Base-by-base conservation (phyloP, 2,797 vertebrate species). In the Phrynocephalus vlangalii region DNA sequence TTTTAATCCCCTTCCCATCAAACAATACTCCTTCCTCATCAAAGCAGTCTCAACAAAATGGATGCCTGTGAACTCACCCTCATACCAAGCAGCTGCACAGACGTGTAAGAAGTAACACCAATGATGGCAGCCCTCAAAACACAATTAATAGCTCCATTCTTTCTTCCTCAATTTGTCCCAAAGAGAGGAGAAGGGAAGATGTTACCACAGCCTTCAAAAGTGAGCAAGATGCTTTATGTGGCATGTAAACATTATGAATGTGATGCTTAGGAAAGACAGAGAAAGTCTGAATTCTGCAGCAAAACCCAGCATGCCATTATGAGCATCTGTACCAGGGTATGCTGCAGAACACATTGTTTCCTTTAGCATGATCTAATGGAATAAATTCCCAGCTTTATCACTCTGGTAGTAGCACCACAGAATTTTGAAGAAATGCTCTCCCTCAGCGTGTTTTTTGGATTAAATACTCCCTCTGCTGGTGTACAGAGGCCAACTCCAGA, bases 391-490 rank as follows among this genome's bases (percentile, higher is more conserved):
- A 82, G 20, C 6, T 73, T 18, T 5, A 70, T 3, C 60, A 84
- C 67, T 28, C 0, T 0, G 0, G 28, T 0, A 63, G 60, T 63
- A 18, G 70, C 20, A 33, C 33, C 2, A 0, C 81, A 68, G 11
- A 11, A 67, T 10, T 9, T 8, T 63, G 63, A 68, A 82, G 38
- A 91, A 6, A 2, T 48, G 66, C 24, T 76, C 60, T 67, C 56
- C 76, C 6, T 38, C 16, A 48, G 71, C 71, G 30, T 1, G 72
- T 10, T 91, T 94, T 22, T 60, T 95, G 68, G 91, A 86, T 87
- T 22, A 88, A 91, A 93, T 2, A 0, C 87, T 93, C 91, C 91
- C 88, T 93, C 95, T 94, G 71, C 89, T 92, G 91, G 75, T 88
- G 56, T 16, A 82, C 66, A 16, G 52, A 44, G 22, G 80, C 50